Percentiles rank a stretch among this genome's conserved stretches.
phyloP scores from a whole-genome alignment of 2,888 invertebrate genomes.

The Drosophila koepferae region DNA sequence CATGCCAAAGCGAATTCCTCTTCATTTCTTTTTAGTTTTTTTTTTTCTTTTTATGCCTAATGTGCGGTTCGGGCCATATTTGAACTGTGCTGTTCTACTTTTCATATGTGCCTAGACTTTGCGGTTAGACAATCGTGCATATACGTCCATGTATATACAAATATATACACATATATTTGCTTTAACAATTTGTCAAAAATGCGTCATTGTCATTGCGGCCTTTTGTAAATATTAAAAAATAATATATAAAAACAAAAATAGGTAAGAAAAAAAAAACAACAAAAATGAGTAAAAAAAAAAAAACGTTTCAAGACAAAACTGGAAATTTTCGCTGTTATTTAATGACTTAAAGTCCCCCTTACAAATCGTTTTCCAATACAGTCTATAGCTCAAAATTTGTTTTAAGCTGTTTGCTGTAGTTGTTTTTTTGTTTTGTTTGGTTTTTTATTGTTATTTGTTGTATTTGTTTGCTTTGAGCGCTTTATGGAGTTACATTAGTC shows the following conservation, averaged over 20 bases:
- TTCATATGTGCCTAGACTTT: slow-evolving; percentile 54
- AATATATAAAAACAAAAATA: slow-evolving; percentile 12
- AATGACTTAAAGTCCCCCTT: slow-evolving; percentile 34
- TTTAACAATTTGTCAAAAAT: slow-evolving; percentile 70
- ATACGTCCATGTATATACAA: not conserved
- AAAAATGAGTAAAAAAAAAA: slow-evolving; percentile 6
- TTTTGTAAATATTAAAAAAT: slow-evolving; percentile 64
- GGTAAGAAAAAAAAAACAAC: not conserved
- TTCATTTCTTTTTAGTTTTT: slow-evolving; percentile 43
- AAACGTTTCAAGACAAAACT: slow-evolving; percentile 38
- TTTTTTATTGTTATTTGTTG: slow-evolving; percentile 21
- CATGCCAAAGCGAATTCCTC: slow-evolving; percentile 74
- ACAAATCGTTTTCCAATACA: slow-evolving; percentile 42
- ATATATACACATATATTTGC: slow-evolving; percentile 57
- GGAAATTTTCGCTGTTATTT: slow-evolving; percentile 49
- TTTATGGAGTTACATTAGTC: slow-evolving; percentile 50
- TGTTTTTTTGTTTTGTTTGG: slow-evolving; percentile 13
- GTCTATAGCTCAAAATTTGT: slow-evolving; percentile 32
- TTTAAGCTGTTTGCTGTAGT: slow-evolving; percentile 27
- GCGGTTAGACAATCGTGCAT: slow-evolving; percentile 62
- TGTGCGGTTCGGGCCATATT: slow-evolving; percentile 54
- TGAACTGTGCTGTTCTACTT: slow-evolving; percentile 72
- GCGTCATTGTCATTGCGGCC: slow-evolving; percentile 68
- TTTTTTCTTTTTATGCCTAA: slow-evolving; percentile 38
- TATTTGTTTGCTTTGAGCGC: slow-evolving; percentile 41